A percentile compares a stretch with the other conserved stretches of the same genome.
These are phyloP conservation scores for Galleria mellonella DNA, from an alignment of 1,140 invertebrate genomes.

Conservation along the genomic window DNA sequence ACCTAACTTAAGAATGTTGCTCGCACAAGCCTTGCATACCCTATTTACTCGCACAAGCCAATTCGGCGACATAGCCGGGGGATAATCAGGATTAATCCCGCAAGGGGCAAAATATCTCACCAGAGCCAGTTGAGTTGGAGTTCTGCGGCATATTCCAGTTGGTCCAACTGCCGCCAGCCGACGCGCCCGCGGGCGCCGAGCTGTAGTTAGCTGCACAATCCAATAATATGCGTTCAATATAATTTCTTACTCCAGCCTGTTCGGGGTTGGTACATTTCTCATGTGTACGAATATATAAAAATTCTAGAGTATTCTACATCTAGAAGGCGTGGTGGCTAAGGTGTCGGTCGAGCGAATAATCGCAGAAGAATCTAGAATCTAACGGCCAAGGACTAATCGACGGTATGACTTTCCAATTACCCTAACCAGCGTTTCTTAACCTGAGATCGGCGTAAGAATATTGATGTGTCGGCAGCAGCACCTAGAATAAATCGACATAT, in stretches of 20 bases:
- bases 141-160: constrained; percentile 73
- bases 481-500: no score
- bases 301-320: no score
- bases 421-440: no score
- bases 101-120: constrained; percentile 30
- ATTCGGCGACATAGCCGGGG: not conserved
- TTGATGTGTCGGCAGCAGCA: no score
- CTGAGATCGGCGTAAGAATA: no score
- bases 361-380: constrained; percentile 3
- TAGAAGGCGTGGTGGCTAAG: not conserved
- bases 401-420: no score
- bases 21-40: not conserved
- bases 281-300: no score
- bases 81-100: not conserved
- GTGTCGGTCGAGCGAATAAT: constrained; percentile 4
- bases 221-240: no score
- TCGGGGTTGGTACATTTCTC: no score
- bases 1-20: not conserved
- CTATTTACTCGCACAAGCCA: not conserved
- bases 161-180: constrained; percentile 68
- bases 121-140: constrained; percentile 68
- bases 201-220: constrained; percentile 59
- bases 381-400: no score
- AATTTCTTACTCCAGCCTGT: no score
- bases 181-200: constrained; percentile 67